Base-by-base conservation (phyloP, 2,888 invertebrate genomes). In the Chrysolina oricalcia region DNA sequence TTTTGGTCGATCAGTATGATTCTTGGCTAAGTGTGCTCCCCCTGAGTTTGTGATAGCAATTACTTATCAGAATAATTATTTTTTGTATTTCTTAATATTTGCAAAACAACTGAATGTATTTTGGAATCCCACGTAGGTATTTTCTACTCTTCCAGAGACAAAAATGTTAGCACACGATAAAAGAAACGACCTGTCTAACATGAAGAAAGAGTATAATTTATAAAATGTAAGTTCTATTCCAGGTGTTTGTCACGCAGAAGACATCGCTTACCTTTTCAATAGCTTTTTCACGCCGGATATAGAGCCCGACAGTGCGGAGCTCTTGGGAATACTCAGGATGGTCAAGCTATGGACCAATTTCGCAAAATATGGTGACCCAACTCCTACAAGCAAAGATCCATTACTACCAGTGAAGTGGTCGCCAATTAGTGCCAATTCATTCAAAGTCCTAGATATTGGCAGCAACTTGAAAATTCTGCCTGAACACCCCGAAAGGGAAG, bases 321-420 rank as follows among this genome's bases (percentile, higher is more conserved):
- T 82, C 15, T 63, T 72, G 19, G 75, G 75, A 9, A 77, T 82
- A 11, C 72, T 70, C 15, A 79, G 80, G 70, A 75, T 85, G 43
- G 76, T 82, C 0, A 84, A 79, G 77, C 70, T 86, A 59, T 86
- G 85, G 85, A 82, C 84, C 0, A 86, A 86, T 80, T 86, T 86
- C 75, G 85, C 85, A 2, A 84, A 78, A 77, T 78, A 70, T 72
- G 83, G 83, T 0, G 81, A 82, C 70, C 85, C 85, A 6, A 84
- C 82, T 15, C 78, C 82, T 2, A 27, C 67, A 35, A 48, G 59
- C 21, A 71, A 71, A 9, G 78, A 80, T 59, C 70, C 73, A 21
- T 13, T 80, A 11, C 23, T 81, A 23, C 66, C 73, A 11, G 66
- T 78, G 9, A 66, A 75, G 8, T 87, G 87, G 87, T 77, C 83